Base-by-base conservation (phyloP, 2,113 vertebrate species). In the Ondatra zibethicus region DNA sequence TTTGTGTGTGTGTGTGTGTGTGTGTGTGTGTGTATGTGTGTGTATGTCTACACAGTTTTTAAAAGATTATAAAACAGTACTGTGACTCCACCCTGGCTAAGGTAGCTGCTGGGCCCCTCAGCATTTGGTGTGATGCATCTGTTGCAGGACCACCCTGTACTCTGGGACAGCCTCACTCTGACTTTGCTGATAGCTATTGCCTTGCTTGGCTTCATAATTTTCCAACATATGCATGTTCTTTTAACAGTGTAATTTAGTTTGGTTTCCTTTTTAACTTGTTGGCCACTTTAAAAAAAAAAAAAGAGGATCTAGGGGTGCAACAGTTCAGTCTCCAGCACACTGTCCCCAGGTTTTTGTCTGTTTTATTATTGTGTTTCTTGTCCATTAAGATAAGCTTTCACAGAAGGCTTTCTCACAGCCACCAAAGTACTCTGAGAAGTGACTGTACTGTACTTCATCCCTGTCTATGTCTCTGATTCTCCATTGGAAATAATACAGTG, bases 181-280 rank as follows among this genome's bases (percentile, higher is more conserved):
- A 36, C n/a, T 75, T 93, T 66, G 21, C 23, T 55, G 68, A 33
- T 39, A 29, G 9, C 86, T 12, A 13, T 23, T 92, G 25, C 7
- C 58, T 93, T 89, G 17, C 42, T 86, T 58, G 65, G 47, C 63
- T 75, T 96, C 52, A 0, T 68, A 68, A 50, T 89, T 93, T 89
- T 92, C 33, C 9, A 94, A 65, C 25, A 25, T 84, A 0, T 12
- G 0, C 45, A 3, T n/a, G 33, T 86, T 78, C 33, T 73, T 70
- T 42, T 63, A 89, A 7, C 80, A 23, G 5, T 75, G 17, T 84
- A 36, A 63, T 88, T 66, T 78, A 61, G 63, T 81, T 96, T 91
- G 33, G 31, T 73, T 31, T 89, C 36, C n/a, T 58, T 88, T 58
- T 93, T n/a, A 91, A 75, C 14, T 68, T 90, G 29, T 5, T 68